phyloP scores from a whole-genome alignment of 2,113 vertebrate genomes.

The Actenoides lindsayi region DNA sequence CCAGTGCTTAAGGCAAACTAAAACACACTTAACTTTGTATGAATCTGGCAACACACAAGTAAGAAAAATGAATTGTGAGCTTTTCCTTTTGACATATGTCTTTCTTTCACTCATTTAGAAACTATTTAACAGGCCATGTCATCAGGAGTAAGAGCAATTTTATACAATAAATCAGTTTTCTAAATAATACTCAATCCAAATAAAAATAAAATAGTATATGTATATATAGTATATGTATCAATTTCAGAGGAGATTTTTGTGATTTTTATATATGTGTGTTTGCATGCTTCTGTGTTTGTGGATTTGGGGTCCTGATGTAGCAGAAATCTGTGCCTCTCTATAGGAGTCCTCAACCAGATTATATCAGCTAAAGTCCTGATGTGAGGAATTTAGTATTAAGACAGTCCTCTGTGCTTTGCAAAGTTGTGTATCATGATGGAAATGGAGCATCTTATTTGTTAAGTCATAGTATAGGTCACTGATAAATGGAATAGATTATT shows the following conservation, averaged over 20 bases:
- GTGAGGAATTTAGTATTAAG: neutral
- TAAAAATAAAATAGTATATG: neutral
- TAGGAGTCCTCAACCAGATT: neutral
- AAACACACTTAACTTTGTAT: conserved; percentile 25
- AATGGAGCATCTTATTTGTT: neutral
- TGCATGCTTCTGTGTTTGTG: neutral
- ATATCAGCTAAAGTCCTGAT: neutral
- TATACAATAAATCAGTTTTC: neutral
- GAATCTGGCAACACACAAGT: neutral
- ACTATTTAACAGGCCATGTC: conserved; percentile 7
- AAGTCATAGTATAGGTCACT: neutral
- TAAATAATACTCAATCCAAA: conserved; percentile 23
- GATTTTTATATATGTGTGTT: neutral
- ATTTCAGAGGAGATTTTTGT: neutral
- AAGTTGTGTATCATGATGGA: neutral
- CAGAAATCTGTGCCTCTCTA: neutral
- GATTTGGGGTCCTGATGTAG: neutral
- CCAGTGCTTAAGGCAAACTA: conserved; percentile 59
- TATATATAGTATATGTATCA: neutral
- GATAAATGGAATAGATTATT: neutral
- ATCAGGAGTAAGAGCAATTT: conserved; percentile 4
- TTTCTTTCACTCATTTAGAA: neutral
- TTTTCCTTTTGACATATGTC: neutral
- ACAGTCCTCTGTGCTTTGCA: neutral
- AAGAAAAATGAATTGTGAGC: neutral